phyloP scores from a whole-genome alignment of 2,113 vertebrate genomes.

The Phainopepla nitens region DNA sequence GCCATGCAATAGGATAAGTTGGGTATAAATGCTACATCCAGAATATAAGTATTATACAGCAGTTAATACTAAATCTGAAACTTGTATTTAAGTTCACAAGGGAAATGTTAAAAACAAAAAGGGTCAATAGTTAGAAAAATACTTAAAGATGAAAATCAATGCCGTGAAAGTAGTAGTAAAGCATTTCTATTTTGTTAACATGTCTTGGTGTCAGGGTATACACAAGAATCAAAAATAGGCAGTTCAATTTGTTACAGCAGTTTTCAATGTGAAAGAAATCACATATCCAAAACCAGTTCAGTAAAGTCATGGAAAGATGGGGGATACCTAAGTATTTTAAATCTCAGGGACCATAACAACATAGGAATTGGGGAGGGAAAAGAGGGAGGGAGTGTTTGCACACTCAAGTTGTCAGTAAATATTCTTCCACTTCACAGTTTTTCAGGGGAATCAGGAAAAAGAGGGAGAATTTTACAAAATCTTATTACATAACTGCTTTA shows the following conservation, averaged over 20 bases:
- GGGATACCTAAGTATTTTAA: neutral
- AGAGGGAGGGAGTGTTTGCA: neutral
- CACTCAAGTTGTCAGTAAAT: neutral
- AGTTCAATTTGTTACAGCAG: neutral
- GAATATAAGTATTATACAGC: neutral
- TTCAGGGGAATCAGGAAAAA: neutral
- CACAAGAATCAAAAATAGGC: neutral
- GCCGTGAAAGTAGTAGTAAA: neutral
- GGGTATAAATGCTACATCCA: neutral
- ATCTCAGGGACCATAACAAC: neutral
- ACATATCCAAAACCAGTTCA: neutral
- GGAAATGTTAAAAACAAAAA: slow-evolving; percentile 54
- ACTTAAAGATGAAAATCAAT: neutral
- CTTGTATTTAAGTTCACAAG: neutral
- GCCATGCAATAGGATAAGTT: neutral
- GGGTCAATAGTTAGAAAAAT: slow-evolving; percentile 20
- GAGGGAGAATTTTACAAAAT: neutral
- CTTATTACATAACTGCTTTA: neutral
- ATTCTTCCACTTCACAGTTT: neutral
- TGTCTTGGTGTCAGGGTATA: neutral
- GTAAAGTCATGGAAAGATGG: neutral
- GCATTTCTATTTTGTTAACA: neutral
- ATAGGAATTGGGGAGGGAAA: accelerated
- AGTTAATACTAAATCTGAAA: too few relatives aligned
- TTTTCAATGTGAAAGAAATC: neutral